Evolutionary conservation across 2,797 vertebrate genomes (phyloP).

Genomic region (Oreochromis grahami): DNA sequence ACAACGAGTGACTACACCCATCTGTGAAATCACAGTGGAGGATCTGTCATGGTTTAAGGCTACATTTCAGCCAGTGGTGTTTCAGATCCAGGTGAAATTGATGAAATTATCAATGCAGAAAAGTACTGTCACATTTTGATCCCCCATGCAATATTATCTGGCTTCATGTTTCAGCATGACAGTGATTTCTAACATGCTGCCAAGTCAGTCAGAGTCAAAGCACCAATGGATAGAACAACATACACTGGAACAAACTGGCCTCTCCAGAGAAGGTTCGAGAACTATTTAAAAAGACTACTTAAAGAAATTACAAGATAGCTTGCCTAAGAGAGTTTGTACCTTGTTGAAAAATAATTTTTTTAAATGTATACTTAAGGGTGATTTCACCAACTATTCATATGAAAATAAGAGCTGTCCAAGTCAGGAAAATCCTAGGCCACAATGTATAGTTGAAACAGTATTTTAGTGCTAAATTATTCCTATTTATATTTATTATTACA

Average conservation of each 20-base stretch:
- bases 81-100: background rate
- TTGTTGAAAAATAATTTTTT: background rate
- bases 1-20: background rate
- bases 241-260: background rate
- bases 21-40: background rate
- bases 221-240: background rate
- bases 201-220: background rate
- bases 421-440: background rate
- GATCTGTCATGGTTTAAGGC: background rate
- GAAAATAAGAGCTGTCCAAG: background rate
- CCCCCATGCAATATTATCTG: background rate
- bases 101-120: background rate
- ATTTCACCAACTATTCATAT: background rate
- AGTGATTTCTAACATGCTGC: background rate
- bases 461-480: background rate
- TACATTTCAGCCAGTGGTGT: background rate
- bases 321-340: background rate
- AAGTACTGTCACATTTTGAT: background rate
- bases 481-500: background rate
- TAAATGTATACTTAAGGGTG: background rate
- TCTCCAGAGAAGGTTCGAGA: background rate
- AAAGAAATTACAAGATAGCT: background rate
- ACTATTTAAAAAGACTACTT: background rate
- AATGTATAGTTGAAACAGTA: background rate
- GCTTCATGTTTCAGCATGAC: background rate